Percentiles rank a stretch among this genome's conserved stretches.
phyloP scores from a whole-genome alignment of 2,888 invertebrate species.

The Drosophila peninsularis region DNA sequence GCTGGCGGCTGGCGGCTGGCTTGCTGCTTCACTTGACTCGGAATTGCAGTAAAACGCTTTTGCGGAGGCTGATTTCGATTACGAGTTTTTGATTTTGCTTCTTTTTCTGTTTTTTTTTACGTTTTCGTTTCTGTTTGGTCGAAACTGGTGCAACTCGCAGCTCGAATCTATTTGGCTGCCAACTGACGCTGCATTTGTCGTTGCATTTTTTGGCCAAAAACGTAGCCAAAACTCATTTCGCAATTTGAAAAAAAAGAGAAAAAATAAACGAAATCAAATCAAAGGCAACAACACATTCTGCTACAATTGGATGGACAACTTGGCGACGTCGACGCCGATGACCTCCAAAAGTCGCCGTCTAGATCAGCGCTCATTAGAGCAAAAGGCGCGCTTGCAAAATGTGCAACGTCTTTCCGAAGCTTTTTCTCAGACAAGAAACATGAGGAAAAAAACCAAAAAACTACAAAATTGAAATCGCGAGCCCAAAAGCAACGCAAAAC shows the following conservation, averaged over 20 bases:
- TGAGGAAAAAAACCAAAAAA: constrained; percentile 1
- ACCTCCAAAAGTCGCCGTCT: constrained; percentile 72
- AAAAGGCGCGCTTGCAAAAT: constrained; percentile 63
- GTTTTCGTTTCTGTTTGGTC: constrained; percentile 8
- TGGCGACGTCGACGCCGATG: constrained; percentile 55
- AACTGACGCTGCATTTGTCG: constrained; percentile 64
- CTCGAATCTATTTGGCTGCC: constrained; percentile 49
- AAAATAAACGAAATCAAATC: constrained; percentile 24
- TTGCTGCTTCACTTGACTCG: constrained; percentile 54
- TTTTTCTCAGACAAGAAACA: constrained; percentile 57
- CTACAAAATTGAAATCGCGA: constrained; percentile 12
- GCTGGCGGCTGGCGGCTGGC: constrained; percentile 37
- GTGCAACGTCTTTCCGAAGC: constrained; percentile 70
- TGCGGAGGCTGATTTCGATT: constrained; percentile 54
- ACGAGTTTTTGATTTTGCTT: constrained; percentile 48
- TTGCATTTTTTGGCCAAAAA: constrained; percentile 67
- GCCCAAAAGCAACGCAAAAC: constrained; percentile 30
- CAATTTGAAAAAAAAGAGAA: constrained; percentile 46
- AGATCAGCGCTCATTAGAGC: constrained; percentile 74
- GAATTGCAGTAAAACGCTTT: constrained; percentile 51
- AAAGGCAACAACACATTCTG: constrained; percentile 53
- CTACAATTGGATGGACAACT: constrained; percentile 75
- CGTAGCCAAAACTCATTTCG: constrained; percentile 68
- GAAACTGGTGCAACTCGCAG: constrained; percentile 70
- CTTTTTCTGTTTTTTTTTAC: constrained; percentile 11